phyloP scores from a whole-genome alignment of 2,888 invertebrate genomes.

The Amblyteles armatorius region DNA sequence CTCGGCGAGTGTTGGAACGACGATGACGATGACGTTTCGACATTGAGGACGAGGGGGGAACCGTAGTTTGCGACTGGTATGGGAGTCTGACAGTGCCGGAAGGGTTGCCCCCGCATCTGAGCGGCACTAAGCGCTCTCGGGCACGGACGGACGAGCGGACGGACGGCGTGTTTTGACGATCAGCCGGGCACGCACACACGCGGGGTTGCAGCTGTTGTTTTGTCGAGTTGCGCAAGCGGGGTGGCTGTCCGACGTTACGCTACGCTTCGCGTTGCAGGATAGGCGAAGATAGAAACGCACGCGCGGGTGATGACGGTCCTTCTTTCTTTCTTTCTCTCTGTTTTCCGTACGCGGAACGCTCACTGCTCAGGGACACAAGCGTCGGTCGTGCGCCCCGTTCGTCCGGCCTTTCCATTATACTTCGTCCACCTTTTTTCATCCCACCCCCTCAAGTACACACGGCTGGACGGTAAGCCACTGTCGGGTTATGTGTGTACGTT shows the following conservation, averaged over 20 bases:
- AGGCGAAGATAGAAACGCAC: conserved; percentile 47
- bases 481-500: conserved; percentile 72
- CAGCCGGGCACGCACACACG: conserved; percentile 63
- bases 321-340: conserved; percentile 32
- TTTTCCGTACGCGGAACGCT: conserved; percentile 25
- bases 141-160: conserved; percentile 62
- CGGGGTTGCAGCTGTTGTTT: conserved; percentile 82
- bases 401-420: conserved; percentile 76
- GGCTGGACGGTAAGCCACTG: conserved; percentile 67
- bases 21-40: conserved; percentile 65
- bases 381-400: conserved; percentile 60
- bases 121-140: conserved; percentile 51
- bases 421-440: conserved; percentile 79
- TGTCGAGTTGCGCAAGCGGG: conserved; percentile 81
- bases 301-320: conserved; percentile 47
- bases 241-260: conserved; percentile 37
- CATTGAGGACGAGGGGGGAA: conserved; percentile 17
- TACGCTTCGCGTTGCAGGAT: conserved; percentile 9
- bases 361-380: conserved; percentile 73
- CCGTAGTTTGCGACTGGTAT: conserved; percentile 46
- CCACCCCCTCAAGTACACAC: conserved; percentile 80
- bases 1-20: conserved; percentile 43
- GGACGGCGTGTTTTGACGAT: conserved; percentile 79
- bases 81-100: conserved; percentile 67
- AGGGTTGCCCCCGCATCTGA: conserved; percentile 74